A percentile compares a stretch with the other conserved stretches of the same genome.
phyloP scores from a whole-genome alignment of 1,140 invertebrate species.

The Rhagoletis zephyria region DNA sequence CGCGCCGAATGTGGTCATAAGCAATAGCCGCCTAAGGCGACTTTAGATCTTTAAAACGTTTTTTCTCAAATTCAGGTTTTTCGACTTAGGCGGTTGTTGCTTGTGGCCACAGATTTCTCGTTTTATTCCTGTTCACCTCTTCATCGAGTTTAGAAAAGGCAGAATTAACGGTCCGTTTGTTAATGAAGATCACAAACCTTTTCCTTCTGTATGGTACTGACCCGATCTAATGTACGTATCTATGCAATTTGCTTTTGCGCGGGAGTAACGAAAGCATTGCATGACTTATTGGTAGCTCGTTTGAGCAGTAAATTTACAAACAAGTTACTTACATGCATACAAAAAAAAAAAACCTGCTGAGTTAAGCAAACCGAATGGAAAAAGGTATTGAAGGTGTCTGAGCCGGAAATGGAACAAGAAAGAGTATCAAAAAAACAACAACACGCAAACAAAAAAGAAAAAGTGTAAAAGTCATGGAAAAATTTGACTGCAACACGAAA shows the following conservation, averaged over 20 bases:
- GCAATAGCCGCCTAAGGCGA: too few species aligned
- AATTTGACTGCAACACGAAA: constrained; percentile 35
- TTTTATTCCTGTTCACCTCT: too few species aligned
- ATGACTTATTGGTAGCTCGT: constrained; percentile 7
- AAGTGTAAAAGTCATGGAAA: neutral
- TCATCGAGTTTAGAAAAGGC: too few species aligned
- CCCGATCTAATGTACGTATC: neutral
- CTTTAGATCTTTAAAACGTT: too few species aligned
- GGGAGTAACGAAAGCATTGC: constrained; percentile 10
- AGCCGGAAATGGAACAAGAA: constrained; percentile 43
- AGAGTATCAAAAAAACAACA: constrained; percentile 18
- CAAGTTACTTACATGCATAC: neutral
- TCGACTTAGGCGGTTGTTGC: too few species aligned
- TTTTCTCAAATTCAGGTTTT: too few species aligned
- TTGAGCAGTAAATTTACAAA: neutral
- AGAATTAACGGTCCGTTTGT: too few species aligned
- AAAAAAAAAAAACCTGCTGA: neutral
- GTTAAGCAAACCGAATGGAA: neutral
- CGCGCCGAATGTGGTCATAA: too few species aligned
- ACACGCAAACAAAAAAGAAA: constrained; percentile 29
- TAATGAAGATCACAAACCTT: too few species aligned
- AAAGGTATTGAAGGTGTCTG: constrained; percentile 40
- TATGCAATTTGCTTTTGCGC: neutral
- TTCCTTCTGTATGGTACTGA: too few species aligned
- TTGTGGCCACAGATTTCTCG: too few species aligned